phyloP scores from a whole-genome alignment of 1,140 invertebrate genomes.

The Pseudomyrmex cubaensis region DNA sequence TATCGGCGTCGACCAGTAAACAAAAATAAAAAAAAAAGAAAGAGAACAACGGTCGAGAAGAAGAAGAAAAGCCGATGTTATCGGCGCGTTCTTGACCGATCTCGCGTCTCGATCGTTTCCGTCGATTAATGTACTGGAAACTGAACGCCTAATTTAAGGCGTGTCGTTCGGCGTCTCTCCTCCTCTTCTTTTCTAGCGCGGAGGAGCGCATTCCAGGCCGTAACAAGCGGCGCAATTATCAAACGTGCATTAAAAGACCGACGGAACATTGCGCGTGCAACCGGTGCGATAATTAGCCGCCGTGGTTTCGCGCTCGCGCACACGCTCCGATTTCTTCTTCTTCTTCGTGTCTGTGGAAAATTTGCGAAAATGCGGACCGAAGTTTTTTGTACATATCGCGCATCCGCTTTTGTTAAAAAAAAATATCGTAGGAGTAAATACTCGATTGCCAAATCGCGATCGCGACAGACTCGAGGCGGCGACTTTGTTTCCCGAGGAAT shows the following conservation, averaged over 20 bases:
- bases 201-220: slow-evolving; percentile 13
- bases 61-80: slow-evolving; percentile 41
- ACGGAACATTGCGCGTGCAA: slow-evolving; percentile 1
- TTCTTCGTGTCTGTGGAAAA: background rate
- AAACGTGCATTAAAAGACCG: slow-evolving; percentile 34
- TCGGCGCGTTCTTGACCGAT: slow-evolving; percentile 29
- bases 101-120: slow-evolving; percentile 69
- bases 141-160: slow-evolving; percentile 67
- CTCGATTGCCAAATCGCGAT: no score
- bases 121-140: slow-evolving; percentile 75
- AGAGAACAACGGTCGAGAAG: no score
- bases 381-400: background rate
- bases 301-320: slow-evolving; percentile 21
- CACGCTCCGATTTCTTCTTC: slow-evolving; percentile 36
- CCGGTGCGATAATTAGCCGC: slow-evolving; percentile 31
- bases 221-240: slow-evolving; percentile 55
- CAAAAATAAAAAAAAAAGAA: no score
- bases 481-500: slow-evolving; percentile 39
- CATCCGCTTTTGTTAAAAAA: background rate
- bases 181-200: slow-evolving; percentile 32
- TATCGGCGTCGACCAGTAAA: background rate
- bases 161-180: slow-evolving; percentile 53
- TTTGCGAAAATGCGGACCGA: slow-evolving; percentile 5
- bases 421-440: no score
- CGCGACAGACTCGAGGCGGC: no score